Conservation (phyloP, 2,797 vertebrate genomes). For the Myotis daubentonii region DNA sequence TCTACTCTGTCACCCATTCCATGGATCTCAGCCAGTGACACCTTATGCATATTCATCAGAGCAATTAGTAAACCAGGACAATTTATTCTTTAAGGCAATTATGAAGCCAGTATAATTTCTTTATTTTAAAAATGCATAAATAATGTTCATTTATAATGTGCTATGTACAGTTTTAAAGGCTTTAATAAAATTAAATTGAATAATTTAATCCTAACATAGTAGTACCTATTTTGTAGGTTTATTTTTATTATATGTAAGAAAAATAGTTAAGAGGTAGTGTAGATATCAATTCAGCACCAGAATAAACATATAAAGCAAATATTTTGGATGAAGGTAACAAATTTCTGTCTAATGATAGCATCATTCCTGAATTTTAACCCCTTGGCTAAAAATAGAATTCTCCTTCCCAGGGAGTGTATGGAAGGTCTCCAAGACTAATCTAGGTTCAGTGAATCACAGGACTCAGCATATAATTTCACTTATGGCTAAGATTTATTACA, state of each 20-base stretch:
- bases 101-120: not conserved
- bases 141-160: not conserved
- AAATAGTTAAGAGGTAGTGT: not conserved
- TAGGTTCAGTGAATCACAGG: not conserved
- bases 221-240: not conserved
- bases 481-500: not conserved
- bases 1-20: not conserved
- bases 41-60: not conserved
- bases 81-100: not conserved
- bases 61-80: not conserved
- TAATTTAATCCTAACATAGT: not conserved
- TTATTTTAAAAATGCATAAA: not conserved
- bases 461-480: not conserved
- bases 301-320: constrained; percentile 8
- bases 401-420: not conserved
- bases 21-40: not conserved
- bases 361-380: not conserved
- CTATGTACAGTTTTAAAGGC: not conserved
- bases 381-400: not conserved
- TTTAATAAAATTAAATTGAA: not conserved
- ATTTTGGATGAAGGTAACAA: not conserved
- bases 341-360: not conserved
- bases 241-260: not conserved
- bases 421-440: not conserved
- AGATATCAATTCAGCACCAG: not conserved